phyloP scores from a whole-genome alignment of 2,888 invertebrate genomes.

The Prenolepis imparis region DNA sequence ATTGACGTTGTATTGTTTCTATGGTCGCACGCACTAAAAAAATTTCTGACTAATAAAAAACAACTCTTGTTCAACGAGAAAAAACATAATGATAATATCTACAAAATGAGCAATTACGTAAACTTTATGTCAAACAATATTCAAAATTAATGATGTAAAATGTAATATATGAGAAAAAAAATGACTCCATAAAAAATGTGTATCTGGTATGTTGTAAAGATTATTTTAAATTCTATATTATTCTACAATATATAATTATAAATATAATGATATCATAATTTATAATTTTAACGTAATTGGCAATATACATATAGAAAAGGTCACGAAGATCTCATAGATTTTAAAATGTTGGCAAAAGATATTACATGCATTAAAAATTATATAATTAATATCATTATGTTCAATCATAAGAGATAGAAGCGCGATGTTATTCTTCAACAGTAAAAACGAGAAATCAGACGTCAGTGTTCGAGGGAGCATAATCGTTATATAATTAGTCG shows the following conservation, averaged over 20 bases:
- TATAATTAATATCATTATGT: not conserved
- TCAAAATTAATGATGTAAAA: not conserved
- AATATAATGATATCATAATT: not conserved
- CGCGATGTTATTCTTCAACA: not conserved
- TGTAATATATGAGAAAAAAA: not conserved
- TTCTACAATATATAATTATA: not conserved
- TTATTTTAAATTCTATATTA: not conserved
- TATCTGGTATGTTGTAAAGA: not conserved
- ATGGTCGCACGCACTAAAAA: conserved; percentile 70
- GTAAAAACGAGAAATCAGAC: conserved; percentile 4
- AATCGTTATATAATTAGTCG: conserved; percentile 84
- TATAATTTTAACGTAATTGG: not conserved
- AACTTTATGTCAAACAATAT: not conserved
- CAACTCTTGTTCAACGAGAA: not conserved
- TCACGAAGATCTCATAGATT: not conserved
- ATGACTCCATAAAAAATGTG: not conserved
- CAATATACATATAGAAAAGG: accelerated
- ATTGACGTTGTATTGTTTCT: conserved; percentile 61
- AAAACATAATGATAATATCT: not conserved
- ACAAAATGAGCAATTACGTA: not conserved
- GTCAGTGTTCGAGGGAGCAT: conserved; percentile 64
- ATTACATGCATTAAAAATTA: not conserved
- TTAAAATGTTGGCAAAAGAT: not conserved
- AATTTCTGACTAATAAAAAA: conserved; percentile 53
- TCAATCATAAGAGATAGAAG: not conserved